These are phyloP conservation scores for Elaphurus davidianus DNA, from an alignment of 2,113 vertebrate species.

Conservation along the genomic window DNA sequence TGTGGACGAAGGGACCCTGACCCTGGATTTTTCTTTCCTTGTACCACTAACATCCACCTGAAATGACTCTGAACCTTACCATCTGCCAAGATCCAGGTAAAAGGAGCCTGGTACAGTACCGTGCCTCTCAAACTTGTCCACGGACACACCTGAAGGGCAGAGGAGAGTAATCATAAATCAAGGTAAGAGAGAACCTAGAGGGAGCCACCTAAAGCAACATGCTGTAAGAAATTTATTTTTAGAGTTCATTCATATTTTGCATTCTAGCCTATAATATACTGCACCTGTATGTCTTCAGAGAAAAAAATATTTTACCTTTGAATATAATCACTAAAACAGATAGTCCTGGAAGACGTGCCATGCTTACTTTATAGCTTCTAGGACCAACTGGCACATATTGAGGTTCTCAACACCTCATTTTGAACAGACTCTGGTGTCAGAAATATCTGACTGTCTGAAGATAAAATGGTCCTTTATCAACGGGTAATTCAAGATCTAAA, in stretches of 20 bases:
- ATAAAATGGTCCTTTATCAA: slow-evolving; percentile 33
- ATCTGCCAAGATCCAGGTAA: neutral
- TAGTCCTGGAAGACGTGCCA: neutral
- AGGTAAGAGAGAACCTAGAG: neutral
- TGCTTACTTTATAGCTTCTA: neutral
- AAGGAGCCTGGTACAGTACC: neutral
- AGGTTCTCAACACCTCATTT: neutral
- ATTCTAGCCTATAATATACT: slow-evolving; percentile 5
- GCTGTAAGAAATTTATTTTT: neutral
- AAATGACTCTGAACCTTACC: slow-evolving; percentile 35
- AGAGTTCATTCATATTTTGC: neutral
- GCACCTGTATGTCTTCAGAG: neutral
- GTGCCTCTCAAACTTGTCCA: slow-evolving; percentile 14
- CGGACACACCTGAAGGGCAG: neutral
- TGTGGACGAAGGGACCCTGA: neutral
- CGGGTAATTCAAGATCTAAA: slow-evolving; percentile 27
- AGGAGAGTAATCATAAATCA: neutral
- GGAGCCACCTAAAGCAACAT: neutral
- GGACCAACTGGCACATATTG: neutral
- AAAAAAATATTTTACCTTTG: neutral
- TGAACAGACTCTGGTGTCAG: neutral
- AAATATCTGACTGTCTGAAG: slow-evolving; percentile 9
- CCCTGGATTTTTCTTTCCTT: neutral
- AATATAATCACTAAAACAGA: neutral
- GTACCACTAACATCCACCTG: neutral